Percentiles rank a stretch among this genome's conserved stretches.
Conservation (phyloP, 2,888 invertebrate species). For the Phalera bucephala region DNA sequence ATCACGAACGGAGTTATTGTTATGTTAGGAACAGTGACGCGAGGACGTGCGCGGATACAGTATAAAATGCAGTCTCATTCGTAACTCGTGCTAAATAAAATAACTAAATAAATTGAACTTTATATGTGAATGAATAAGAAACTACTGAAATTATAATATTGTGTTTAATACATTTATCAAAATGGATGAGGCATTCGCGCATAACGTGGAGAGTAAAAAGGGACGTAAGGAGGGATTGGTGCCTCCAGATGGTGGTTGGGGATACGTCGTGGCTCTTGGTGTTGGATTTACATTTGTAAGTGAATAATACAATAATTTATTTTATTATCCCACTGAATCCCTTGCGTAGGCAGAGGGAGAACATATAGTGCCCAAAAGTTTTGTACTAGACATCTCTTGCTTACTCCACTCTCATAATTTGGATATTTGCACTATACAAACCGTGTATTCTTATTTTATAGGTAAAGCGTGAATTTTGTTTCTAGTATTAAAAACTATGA, state of each 20-base stretch:
- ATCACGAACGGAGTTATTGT: too few species aligned
- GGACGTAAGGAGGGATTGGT: slow-evolving; percentile 43
- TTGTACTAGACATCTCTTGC: too few species aligned
- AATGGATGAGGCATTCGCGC: slow-evolving; percentile 78
- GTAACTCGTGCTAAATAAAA: too few species aligned
- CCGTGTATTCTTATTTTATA: too few species aligned
- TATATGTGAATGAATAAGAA: too few species aligned
- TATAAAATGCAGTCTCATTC: slow-evolving; percentile 15
- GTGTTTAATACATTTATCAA: slow-evolving; percentile 21
- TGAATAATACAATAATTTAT: slow-evolving; percentile 26
- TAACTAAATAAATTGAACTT: too few species aligned
- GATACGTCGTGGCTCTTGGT: slow-evolving; percentile 88
- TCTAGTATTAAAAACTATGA: too few species aligned
- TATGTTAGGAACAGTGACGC: slow-evolving; percentile 33
- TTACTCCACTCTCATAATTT: too few species aligned
- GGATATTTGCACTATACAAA: too few species aligned
- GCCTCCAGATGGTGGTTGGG: slow-evolving; percentile 92
- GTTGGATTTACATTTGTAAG: slow-evolving; percentile 90
- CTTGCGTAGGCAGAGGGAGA: not conserved
- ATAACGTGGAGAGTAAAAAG: slow-evolving; percentile 45
- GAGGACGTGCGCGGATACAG: slow-evolving; percentile 39
- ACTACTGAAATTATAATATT: slow-evolving; percentile 1
- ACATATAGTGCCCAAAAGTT: too few species aligned
- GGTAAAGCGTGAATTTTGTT: too few species aligned
- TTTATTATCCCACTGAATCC: slow-evolving; percentile 7